Base-by-base conservation (phyloP, 92 coral and sea anemone genomes). In the Montipora capitata region DNA sequence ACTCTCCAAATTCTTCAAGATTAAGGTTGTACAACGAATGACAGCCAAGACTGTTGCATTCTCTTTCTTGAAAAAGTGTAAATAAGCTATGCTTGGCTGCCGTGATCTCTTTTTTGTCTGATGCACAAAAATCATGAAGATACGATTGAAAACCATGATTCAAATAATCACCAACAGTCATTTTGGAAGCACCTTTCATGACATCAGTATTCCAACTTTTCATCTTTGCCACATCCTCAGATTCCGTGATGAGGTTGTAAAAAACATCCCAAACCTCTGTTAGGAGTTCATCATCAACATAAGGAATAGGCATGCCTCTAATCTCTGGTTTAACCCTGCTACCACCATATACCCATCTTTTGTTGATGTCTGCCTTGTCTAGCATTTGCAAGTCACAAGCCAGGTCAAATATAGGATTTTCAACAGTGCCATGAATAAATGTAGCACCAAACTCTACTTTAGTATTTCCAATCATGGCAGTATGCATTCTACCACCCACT, bases 401-500 rank as follows among this genome's bases (percentile, higher is more conserved):
- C 64, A 88, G 39, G 18, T 83, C 86, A 65, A 88, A 80, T 65
- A 88, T 67, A 4, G 92, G 92, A 58, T 92, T 92, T 9, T 73
- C 83, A 0, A 57, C 42, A 1, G 77, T 40, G 7, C 91, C 92
- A 56, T 92, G 94, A 27, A 92, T 65, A 92, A 89, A 92, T 11
- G 64, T 67, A 2, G 94, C 94, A 51, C 94, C 94, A 70, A 88
- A 79, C 40, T 92, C 94, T 17, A 88, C 90, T 15, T 58, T 42
- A 41, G 70, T 58, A 2, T 68, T 68, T 41, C 77, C 81, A 44
- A 87, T 38, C 7, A 35, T 74, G 61, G 66, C 56, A 0, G 94
- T 77, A 63, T 83, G 82, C 11, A 92, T 88, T 59, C 94, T 83
- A 2, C 94, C 94, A 20, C 94, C 94, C 65, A 83, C 76, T 71